Percentiles rank a stretch among this genome's conserved stretches.
phyloP scores from a whole-genome alignment of 2,888 invertebrate genomes.

The Drosophila melanosoma region DNA sequence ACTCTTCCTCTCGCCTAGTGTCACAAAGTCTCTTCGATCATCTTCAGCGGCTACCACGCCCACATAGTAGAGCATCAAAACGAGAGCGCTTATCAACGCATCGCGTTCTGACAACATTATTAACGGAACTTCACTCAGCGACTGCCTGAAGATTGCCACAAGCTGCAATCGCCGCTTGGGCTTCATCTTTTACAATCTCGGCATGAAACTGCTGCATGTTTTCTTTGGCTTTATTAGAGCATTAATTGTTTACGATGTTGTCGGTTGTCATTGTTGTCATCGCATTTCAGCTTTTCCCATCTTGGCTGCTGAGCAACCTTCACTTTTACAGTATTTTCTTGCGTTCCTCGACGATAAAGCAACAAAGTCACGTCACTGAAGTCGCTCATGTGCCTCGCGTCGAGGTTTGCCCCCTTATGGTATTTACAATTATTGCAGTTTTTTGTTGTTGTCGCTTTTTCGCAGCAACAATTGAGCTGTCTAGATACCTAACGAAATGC shows the following conservation, averaged over 20 bases:
- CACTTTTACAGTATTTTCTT: slow-evolving; percentile 74
- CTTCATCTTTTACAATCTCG: slow-evolving; percentile 26
- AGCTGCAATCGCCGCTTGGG: slow-evolving; percentile 23
- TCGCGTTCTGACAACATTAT: slow-evolving; percentile 79
- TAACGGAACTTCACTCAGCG: slow-evolving; percentile 75
- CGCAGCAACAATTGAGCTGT: slow-evolving; percentile 32
- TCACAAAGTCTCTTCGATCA: slow-evolving; percentile 68
- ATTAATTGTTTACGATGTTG: slow-evolving; percentile 78
- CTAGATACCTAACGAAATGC: slow-evolving; percentile 23
- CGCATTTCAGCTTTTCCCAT: slow-evolving; percentile 56
- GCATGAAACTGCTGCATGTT: slow-evolving; percentile 52
- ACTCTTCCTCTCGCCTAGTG: slow-evolving; percentile 46
- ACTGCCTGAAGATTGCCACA: slow-evolving; percentile 53
- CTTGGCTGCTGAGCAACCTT: slow-evolving; percentile 76
- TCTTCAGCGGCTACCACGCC: slow-evolving; percentile 49
- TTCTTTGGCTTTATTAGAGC: slow-evolving; percentile 82
- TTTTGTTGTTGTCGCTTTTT: slow-evolving; percentile 7
- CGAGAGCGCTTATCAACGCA: slow-evolving; percentile 74
- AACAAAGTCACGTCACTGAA: slow-evolving; percentile 73
- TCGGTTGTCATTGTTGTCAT: slow-evolving; percentile 50
- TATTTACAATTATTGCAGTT: slow-evolving; percentile 14
- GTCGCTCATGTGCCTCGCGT: slow-evolving; percentile 49
- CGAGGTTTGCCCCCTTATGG: slow-evolving; percentile 2
- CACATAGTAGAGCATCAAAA: slow-evolving; percentile 76
- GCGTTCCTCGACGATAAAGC: slow-evolving; percentile 40